phyloP scores from a whole-genome alignment of 2,113 vertebrate species.

The Psephotus haematonotus region DNA sequence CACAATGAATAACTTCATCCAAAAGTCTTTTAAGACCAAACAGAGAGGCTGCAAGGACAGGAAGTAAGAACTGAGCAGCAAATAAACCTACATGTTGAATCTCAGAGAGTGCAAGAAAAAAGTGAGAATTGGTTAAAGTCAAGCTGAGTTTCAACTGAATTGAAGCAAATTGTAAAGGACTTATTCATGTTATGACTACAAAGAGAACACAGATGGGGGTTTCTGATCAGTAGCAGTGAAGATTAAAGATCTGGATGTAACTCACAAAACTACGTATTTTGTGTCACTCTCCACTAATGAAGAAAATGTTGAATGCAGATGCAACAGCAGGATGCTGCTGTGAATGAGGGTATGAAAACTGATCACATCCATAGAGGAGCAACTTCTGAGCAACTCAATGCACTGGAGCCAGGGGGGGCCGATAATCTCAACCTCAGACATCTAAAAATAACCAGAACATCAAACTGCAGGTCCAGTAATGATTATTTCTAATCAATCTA shows the following conservation, averaged over 20 bases:
- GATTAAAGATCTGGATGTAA: background rate
- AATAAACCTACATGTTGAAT: background rate
- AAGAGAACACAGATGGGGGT: background rate
- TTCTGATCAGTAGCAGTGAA: background rate
- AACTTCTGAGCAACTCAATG: background rate
- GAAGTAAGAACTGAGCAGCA: background rate
- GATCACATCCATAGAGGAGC: background rate
- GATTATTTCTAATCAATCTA: background rate
- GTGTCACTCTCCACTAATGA: background rate
- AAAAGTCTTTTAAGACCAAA: background rate
- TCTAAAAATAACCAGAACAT: background rate
- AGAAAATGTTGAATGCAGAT: background rate
- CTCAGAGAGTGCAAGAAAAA: background rate
- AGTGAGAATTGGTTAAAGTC: background rate
- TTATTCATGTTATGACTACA: background rate
- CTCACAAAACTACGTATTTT: background rate
- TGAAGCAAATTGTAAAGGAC: background rate
- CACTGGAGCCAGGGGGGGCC: background rate
- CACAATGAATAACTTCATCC: background rate
- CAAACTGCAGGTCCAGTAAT: background rate
- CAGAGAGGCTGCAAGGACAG: background rate
- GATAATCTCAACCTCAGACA: background rate
- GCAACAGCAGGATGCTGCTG: background rate
- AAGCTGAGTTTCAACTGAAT: background rate
- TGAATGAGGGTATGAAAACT: background rate